phyloP scores from a whole-genome alignment of 2,797 vertebrate species.

The Megaceryle alcyon region DNA sequence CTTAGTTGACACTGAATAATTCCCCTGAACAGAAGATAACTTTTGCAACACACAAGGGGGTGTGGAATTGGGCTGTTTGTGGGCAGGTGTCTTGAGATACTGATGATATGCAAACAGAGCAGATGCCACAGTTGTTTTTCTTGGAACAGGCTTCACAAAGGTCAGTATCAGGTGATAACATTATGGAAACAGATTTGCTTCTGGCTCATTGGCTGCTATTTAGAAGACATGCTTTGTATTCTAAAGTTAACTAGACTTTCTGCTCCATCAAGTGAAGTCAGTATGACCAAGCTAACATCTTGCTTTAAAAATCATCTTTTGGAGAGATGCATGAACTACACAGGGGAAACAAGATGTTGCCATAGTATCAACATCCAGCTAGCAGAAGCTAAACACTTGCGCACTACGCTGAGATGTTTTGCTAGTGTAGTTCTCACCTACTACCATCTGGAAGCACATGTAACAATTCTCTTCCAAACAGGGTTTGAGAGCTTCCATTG shows the following conservation, averaged over 20 bases:
- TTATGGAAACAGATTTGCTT: background rate
- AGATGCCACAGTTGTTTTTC: background rate
- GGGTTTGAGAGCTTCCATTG: conserved; percentile 91
- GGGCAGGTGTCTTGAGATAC: background rate
- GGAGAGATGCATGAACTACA: background rate
- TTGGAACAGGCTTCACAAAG: background rate
- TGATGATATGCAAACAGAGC: background rate
- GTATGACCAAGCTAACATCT: background rate
- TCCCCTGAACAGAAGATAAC: background rate
- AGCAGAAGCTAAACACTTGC: background rate
- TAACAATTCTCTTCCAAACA: conserved; percentile 48
- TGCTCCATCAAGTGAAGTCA: background rate
- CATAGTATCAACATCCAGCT: background rate
- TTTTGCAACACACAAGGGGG: background rate
- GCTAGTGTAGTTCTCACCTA: background rate
- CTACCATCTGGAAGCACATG: background rate
- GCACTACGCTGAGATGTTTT: background rate
- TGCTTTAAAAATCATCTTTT: background rate
- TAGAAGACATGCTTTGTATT: background rate
- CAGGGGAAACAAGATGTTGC: background rate
- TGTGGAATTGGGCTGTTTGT: background rate
- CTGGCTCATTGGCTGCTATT: background rate
- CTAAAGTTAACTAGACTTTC: background rate
- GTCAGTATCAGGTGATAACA: background rate
- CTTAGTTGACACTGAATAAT: background rate